Evolutionary conservation across 1,140 invertebrate genomes (phyloP), one percentile per base, ranked within the genome.

Genomic region (Drosophila micromelanica): DNA sequence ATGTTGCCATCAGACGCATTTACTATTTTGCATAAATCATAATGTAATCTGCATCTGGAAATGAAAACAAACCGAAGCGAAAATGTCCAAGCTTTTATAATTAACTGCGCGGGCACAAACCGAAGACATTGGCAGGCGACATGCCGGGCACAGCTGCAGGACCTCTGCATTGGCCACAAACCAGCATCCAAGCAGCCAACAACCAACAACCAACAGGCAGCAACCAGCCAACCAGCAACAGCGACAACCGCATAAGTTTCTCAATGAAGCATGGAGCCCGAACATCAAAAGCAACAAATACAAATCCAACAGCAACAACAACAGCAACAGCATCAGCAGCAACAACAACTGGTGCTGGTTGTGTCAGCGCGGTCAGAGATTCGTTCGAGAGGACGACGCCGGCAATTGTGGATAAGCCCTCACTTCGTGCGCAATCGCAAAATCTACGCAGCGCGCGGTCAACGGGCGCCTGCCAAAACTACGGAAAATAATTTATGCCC

Each of bases 1-100:
- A 87, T 91, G 90, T 91, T 91, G 80, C 90, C 86, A 85, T 91
- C 90, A 91, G 80, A 87, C 76, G 81, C 72, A 87, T 91, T 91
- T 87, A 90, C 90, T 91, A 91, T 91, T 91, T 87, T 91, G 90
- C 90, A 91, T 91, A 91, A 91, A 91, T 91, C 90, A 91, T 91
- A 91, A 90, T 91, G 90, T 91, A 91, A 91, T 91, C 90, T 91
- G 82, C 90, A 91, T 91, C 90, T 84, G 78, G 77, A 90, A 87
- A 87, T 89, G 82, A 89, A 87, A 87, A 87, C 84, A 87, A 82
- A 87, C 84, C 78, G 72, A 80, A 84, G 78, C 84, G 73, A 91
- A 91, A 91, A 86, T 91, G 90, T 91, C 90, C 90, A 91, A 91
- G 85, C 76, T 78, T 80, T 91, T 90, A 90, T 91, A 91, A 91